These are phyloP conservation scores for Otis tarda DNA, from an alignment of 2,113 vertebrate genomes.

Conservation along the genomic window DNA sequence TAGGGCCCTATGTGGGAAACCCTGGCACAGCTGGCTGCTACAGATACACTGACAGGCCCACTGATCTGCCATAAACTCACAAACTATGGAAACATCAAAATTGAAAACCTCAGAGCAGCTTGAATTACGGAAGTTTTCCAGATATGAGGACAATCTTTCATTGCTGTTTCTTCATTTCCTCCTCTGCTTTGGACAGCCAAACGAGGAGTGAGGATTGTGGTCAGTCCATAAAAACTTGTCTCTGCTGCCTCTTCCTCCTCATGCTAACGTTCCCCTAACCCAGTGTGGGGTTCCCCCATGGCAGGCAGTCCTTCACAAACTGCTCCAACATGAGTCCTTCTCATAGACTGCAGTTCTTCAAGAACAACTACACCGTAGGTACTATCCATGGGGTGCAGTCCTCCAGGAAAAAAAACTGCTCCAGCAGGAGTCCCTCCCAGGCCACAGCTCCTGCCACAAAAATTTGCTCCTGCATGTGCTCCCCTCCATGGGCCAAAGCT, in stretches of 20 bases:
- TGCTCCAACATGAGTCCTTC: not conserved
- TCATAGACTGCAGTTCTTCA: not conserved
- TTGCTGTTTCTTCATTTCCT: not conserved
- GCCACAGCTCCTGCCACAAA: not conserved
- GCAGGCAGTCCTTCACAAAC: not conserved
- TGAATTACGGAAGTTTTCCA: not conserved
- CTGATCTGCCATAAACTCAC: not conserved
- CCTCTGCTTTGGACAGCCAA: not conserved
- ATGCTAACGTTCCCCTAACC: not conserved
- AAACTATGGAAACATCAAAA: not conserved
- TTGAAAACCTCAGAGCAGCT: not conserved
- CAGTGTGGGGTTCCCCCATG: rapidly evolving
- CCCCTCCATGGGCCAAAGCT: not conserved
- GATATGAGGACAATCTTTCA: not conserved
- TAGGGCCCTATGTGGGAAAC: not conserved
- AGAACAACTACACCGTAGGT: not conserved
- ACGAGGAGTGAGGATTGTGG: rapidly evolving
- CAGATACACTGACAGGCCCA: not conserved
- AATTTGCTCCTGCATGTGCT: not conserved
- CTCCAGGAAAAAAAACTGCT: not conserved
- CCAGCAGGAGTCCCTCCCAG: rapidly evolving
- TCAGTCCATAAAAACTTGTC: not conserved
- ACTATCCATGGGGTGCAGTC: not conserved
- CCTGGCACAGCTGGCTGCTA: not conserved
- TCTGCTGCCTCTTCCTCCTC: not conserved